These are phyloP conservation scores for Diachasmimorpha longicaudata DNA, from an alignment of 1,140 invertebrate genomes.

Conservation along the genomic window DNA sequence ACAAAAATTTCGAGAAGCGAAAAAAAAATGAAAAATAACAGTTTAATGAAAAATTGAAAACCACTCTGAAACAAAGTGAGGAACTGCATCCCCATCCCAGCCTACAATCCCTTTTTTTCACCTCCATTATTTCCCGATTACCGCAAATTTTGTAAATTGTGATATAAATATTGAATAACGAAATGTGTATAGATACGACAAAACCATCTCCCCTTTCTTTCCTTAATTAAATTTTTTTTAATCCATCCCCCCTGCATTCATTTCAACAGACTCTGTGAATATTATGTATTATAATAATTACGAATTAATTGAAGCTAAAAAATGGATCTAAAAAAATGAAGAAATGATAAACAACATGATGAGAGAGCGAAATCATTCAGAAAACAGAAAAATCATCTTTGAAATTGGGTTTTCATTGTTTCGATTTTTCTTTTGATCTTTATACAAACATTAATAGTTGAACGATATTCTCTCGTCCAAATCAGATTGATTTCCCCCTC, in stretches of 20 bases:
- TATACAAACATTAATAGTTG: not conserved
- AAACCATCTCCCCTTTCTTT: conserved; percentile 24
- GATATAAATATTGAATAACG: conserved; percentile 60
- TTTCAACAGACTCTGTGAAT: conserved; percentile 62
- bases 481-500: not conserved
- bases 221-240: not conserved
- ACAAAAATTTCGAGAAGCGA: not conserved
- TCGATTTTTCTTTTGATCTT: not conserved
- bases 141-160: conserved; percentile 62
- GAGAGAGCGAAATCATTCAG: not conserved
- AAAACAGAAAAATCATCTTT: conserved; percentile 7
- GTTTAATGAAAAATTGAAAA: not conserved
- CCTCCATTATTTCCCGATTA: not conserved
- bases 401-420: not conserved
- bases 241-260: conserved; percentile 32
- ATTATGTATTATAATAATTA: conserved; percentile 64
- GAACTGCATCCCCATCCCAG: not conserved
- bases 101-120: not conserved
- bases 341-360: conserved; percentile 51
- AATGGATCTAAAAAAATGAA: conserved; percentile 47
- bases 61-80: conserved; percentile 35
- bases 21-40: not conserved
- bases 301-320: conserved; percentile 61
- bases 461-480: not conserved
- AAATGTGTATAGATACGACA: conserved; percentile 58